Percentiles rank a stretch among this genome's conserved stretches.
Evolutionary conservation across 2,888 invertebrate genomes (phyloP).

Genomic region (Tyria jacobaeae): DNA sequence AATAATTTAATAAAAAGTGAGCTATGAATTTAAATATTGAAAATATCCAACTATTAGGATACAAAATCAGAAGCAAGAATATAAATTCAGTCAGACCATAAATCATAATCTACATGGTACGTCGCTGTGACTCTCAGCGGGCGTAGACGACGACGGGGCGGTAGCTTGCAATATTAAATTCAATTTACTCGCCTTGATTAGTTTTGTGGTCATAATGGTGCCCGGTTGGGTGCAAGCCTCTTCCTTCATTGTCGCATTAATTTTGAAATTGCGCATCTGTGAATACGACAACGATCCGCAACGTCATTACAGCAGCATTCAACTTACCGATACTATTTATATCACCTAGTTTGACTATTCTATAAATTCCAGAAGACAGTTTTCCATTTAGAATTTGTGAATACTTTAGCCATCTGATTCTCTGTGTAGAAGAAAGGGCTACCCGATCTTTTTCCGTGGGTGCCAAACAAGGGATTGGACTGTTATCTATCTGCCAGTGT

Average conservation of each 20-base stretch:
- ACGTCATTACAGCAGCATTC: slow-evolving; percentile 35
- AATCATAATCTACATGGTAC: slow-evolving; percentile 57
- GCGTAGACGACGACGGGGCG: slow-evolving; percentile 37
- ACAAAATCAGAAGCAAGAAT: slow-evolving; percentile 37
- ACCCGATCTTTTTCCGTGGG: no score
- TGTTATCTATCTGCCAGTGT: no score
- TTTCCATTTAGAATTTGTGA: no score
- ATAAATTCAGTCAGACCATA: slow-evolving; percentile 47
- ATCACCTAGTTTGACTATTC: neutral
- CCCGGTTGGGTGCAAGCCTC: slow-evolving; percentile 60
- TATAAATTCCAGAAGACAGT: no score
- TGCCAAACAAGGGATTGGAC: no score
- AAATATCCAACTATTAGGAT: slow-evolving; percentile 33
- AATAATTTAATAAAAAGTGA: no score
- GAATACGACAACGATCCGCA: slow-evolving; percentile 15
- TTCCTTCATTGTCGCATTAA: slow-evolving; percentile 59
- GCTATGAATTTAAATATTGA: no score
- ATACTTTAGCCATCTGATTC: no score
- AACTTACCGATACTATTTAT: slow-evolving; percentile 22
- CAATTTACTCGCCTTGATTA: slow-evolving; percentile 80
- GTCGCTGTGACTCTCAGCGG: slow-evolving; percentile 47
- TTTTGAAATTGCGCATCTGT: slow-evolving; percentile 44
- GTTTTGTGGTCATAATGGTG: slow-evolving; percentile 68
- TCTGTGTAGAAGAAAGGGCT: no score
- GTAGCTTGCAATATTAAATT: slow-evolving; percentile 78